Evolutionary conservation across 2,113 vertebrate species (phyloP).

Genomic region (Brienomyrus longianalis): DNA sequence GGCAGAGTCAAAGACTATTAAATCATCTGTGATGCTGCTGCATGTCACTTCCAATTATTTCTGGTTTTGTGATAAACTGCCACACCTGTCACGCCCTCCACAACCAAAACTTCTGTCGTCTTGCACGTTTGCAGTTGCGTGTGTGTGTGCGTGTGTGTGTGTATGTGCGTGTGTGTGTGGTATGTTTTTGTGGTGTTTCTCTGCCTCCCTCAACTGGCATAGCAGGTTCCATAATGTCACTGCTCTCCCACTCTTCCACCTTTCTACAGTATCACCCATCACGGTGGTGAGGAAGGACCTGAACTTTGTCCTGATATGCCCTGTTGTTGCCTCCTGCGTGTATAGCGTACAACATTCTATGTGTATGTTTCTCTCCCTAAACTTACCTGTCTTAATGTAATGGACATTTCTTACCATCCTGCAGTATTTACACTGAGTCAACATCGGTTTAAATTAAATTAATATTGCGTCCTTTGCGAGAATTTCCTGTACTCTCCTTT

Average conservation of each 20-base stretch:
- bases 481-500: background rate
- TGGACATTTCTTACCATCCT: background rate
- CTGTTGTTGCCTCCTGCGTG: background rate
- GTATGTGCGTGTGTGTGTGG: background rate
- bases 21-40: slow-evolving; percentile 99
- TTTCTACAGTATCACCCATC: background rate
- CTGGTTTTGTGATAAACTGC: slow-evolving; percentile 94
- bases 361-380: background rate
- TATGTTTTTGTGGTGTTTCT: background rate
- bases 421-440: background rate
- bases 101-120: slow-evolving; percentile 47
- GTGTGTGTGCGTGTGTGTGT: background rate
- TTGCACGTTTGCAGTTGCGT: background rate
- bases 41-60: slow-evolving; percentile 99
- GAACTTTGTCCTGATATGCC: background rate
- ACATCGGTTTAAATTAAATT: background rate
- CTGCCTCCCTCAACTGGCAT: background rate
- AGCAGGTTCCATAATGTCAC: background rate
- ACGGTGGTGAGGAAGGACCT: background rate
- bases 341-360: background rate
- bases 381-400: background rate
- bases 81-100: slow-evolving; percentile 82
- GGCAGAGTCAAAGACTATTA: slow-evolving; percentile 98
- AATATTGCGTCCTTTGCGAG: background rate
- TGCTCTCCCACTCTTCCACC: background rate